Evolutionary conservation across 2,888 invertebrate genomes (phyloP), one percentile per base, ranked within the genome.

Genomic region (Geophilus truncorum): DNA sequence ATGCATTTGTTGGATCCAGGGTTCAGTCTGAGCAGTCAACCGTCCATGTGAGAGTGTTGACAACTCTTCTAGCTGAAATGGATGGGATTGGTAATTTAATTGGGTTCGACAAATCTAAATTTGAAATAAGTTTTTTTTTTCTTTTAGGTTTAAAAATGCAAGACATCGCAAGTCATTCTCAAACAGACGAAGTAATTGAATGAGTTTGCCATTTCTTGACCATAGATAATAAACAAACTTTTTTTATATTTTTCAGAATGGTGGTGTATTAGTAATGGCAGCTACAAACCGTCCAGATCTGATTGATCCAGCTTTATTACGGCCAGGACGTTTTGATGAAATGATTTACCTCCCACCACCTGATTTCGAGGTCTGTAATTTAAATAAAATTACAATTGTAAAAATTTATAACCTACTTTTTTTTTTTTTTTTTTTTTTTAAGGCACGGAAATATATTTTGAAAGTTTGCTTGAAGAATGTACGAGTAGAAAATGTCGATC

Each of bases 231-330:
- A n/a, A n/a, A n/a, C n/a, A n/a, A n/a, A n/a, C n/a, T n/a, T n/a
- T n/a, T n/a, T n/a, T n/a, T n/a, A n/a, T n/a, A n/a, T n/a, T n/a
- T n/a, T 23, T 23, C 18, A 70, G 70, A 21, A 70, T n/a, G 84
- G 83, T 81, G 86, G 88, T 70, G 90, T 91, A 1, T 86, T 91
- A 2, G 90, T 92, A 0, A 89, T 92, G 32, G 92, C 90, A 4
- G 91, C 92, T 9, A 92, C 91, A 57, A 92, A 92, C 86, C 88
- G 91, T 10, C 91, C 91, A 0, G 90, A 91, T 83, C 88, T 90
- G 85, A 85, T 92, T 45, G 92, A 92, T 83, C 88, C 89, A 78
- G 92, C 92, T 0, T 85, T 92, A 9, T 85, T 91, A 78, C 87
- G 92, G 80, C 92, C 92, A 0, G 92, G 92, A 0, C 87, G 92